Conservation (phyloP, 2,797 vertebrate genomes). For the Melanitta fusca region DNA sequence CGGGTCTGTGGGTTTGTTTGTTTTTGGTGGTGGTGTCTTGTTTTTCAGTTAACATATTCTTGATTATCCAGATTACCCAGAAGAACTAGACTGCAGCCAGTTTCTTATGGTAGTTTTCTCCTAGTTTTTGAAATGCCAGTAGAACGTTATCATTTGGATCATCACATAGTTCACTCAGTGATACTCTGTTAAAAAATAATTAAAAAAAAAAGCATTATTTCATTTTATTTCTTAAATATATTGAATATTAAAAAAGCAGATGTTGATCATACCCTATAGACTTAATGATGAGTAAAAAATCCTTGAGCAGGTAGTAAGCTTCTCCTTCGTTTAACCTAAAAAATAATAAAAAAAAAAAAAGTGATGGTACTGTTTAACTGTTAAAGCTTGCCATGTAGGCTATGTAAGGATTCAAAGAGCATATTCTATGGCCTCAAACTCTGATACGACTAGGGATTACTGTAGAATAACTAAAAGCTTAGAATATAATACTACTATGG, state of each 20-base stretch:
- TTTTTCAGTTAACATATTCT: not conserved
- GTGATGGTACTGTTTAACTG: not conserved
- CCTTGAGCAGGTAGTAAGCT: not conserved
- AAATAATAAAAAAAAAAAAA: not conserved
- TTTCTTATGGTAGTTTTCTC: not conserved
- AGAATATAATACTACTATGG: not conserved
- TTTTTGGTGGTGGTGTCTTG: not conserved
- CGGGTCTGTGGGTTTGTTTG: not conserved
- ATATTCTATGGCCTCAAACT: not conserved
- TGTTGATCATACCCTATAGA: conserved; percentile 2
- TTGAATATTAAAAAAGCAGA: not conserved
- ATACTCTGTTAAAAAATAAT: not conserved
- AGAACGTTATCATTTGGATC: conserved; percentile 28
- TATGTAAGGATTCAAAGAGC: not conserved
- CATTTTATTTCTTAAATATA: not conserved
- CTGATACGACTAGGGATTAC: not conserved
- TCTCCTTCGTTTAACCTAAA: conserved; percentile 49
- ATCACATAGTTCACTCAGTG: conserved; percentile 35
- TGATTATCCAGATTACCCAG: no score
- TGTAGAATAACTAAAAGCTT: not conserved
- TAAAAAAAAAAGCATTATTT: not conserved
- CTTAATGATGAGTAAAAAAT: conserved; percentile 42
- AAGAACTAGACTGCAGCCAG: not conserved
- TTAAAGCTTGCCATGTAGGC: not conserved
- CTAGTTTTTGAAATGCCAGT: conserved; percentile 42